A percentile compares a stretch with the other conserved stretches of the same genome.
Evolutionary conservation across 2,888 invertebrate species (phyloP).

Genomic region (Synergus itoensis): DNA sequence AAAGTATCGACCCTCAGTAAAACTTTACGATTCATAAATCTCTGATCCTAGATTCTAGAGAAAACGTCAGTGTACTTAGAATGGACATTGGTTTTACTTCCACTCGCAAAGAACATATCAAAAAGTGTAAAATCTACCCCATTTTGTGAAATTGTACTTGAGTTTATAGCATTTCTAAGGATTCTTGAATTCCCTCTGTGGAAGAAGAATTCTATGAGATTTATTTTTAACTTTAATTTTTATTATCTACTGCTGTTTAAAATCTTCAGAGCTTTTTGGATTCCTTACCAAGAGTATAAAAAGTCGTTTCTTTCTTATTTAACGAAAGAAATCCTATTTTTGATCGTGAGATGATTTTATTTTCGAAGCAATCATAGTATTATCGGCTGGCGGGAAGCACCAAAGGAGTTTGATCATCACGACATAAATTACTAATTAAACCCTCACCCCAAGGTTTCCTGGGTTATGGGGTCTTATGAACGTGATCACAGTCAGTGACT

Average conservation of each 20-base stretch:
- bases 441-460: conserved; percentile 26
- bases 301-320: neutral
- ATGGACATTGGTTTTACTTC: neutral
- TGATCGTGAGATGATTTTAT: neutral
- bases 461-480: conserved; percentile 34
- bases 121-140: neutral
- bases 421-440: conserved; percentile 40
- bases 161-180: neutral
- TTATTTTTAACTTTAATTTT: neutral
- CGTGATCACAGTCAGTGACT: conserved; percentile 25
- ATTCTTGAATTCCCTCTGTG: neutral
- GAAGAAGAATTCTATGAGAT: neutral
- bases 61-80: neutral
- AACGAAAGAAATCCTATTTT: neutral
- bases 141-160: neutral
- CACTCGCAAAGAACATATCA: neutral
- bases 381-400: neutral
- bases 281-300: no score
- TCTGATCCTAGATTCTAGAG: neutral
- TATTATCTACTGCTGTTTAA: no score
- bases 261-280: no score
- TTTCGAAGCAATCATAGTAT: neutral
- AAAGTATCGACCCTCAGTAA: conserved; percentile 1
- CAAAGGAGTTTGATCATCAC: neutral
- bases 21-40: conserved; percentile 28